A percentile compares a stretch with the other conserved stretches of the same genome.
phyloP scores from a whole-genome alignment of 2,113 vertebrate species.

The Callopanchax toddi region DNA sequence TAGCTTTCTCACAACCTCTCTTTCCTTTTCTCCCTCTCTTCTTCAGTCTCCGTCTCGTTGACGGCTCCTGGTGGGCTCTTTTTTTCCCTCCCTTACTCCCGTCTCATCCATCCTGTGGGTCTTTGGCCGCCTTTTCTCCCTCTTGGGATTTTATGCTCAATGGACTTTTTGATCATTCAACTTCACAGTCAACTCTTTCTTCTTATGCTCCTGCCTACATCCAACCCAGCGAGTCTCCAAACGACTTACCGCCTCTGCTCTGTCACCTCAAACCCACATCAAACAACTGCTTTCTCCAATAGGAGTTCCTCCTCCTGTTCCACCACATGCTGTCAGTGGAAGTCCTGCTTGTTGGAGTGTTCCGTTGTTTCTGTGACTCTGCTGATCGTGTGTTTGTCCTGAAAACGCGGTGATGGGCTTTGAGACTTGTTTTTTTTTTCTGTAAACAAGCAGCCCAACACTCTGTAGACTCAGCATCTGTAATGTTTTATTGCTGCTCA shows the following conservation, averaged over 20 bases:
- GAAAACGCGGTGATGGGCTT: conserved; percentile 34
- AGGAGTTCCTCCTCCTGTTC: conserved; percentile 33
- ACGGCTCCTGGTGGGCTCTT: conserved; percentile 67
- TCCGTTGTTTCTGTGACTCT: conserved; percentile 22
- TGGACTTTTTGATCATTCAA: conserved; percentile 59
- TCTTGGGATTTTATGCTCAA: conserved; percentile 54
- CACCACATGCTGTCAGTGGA: conserved; percentile 18
- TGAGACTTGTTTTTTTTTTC: conserved; percentile 32
- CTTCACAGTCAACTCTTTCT: conserved; percentile 54
- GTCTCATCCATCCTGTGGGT: conserved; percentile 68
- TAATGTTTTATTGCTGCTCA: conserved; percentile 19
- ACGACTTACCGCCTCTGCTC: conserved; percentile 42
- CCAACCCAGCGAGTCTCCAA: conserved; percentile 24
- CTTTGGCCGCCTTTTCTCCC: conserved; percentile 42
- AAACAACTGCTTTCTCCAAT: conserved; percentile 36
- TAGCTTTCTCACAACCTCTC: conserved; percentile 62
- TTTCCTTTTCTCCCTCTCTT: conserved; percentile 58
- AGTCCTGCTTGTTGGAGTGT: conserved; percentile 29
- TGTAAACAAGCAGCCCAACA: conserved; percentile 30
- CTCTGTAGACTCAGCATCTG: conserved; percentile 19
- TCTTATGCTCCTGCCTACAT: conserved; percentile 39
- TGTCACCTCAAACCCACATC: conserved; percentile 32
- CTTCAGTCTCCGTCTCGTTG: conserved; percentile 51
- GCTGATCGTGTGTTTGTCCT: conserved; percentile 28
- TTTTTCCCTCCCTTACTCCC: conserved; percentile 41